Conservation (phyloP, 1,140 invertebrate genomes). For the Halyomorpha halys region DNA sequence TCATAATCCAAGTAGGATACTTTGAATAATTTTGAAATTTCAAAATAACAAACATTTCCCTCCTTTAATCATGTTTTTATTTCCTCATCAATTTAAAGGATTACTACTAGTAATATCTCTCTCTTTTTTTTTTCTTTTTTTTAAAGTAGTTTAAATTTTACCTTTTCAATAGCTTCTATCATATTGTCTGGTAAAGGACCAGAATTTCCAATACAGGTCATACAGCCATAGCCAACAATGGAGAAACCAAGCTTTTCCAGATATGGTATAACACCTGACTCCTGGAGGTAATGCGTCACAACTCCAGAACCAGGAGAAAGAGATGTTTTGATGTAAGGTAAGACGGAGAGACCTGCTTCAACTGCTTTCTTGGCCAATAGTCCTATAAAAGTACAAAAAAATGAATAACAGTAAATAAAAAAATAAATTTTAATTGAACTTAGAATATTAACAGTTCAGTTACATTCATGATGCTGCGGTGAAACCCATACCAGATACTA, state of each 20-base stretch:
- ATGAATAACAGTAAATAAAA: not conserved
- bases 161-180: slow-evolving; percentile 86
- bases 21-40: no score
- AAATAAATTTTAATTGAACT: no score
- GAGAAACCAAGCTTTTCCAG: slow-evolving; percentile 84
- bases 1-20: no score
- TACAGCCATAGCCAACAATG: slow-evolving; percentile 93
- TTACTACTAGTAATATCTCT: no score
- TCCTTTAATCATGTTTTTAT: no score
- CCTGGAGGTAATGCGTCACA: slow-evolving; percentile 89
- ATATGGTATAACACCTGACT: slow-evolving; percentile 77
- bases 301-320: slow-evolving; percentile 94
- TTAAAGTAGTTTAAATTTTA: no score
- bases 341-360: slow-evolving; percentile 74
- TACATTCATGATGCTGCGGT: no score
- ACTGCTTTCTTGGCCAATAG: slow-evolving; percentile 91
- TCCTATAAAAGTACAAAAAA: slow-evolving; percentile 45
- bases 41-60: no score
- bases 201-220: slow-evolving; percentile 98
- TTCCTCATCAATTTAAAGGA: no score
- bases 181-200: slow-evolving; percentile 87
- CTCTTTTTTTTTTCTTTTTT: no score
- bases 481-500: no score
- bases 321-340: slow-evolving; percentile 92
- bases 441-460: no score